Evolutionary conservation across 2,888 invertebrate species (phyloP), one percentile per base, ranked within the genome.

Genomic region (Cryptophagus acutangulus): DNA sequence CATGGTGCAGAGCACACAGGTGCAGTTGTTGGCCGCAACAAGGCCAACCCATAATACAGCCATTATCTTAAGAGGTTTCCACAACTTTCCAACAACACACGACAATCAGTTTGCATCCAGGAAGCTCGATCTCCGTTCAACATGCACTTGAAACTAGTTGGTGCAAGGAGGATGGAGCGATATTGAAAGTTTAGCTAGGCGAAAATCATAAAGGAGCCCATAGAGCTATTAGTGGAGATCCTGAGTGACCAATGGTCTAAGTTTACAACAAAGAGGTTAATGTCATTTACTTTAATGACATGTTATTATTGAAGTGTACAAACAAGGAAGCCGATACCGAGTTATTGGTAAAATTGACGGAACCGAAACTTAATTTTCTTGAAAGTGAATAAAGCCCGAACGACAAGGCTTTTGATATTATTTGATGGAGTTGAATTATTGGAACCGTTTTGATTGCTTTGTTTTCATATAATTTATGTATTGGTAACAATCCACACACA

Each of bases 31-130:
- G 52, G 54, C 54, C 56, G 42, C 52, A 55, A 56, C 58, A 57
- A 57, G 58, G 58, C 59, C 60, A 54, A 41, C 51, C 55, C 51
- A 51, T 62, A 63, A 61, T 59, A 57, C 51, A 51, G 57, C 59
- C 60, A 62, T 63, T 63, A 63, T 60, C 61, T 60, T 63, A 58
- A 62, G 61, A 61, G 61, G 57, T 59, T 60, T 51, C 49, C 53
- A 50, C 51, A 55, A 59, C 49, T 54, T 58, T 48, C 52, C 44
- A 42, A 46, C 45, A 38, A 48, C 41, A 48, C 43, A 47, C 47
- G 44, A 49, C 45, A n/a, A n/a, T n/a, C n/a, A n/a, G n/a, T n/a
- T n/a, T n/a, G n/a, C n/a, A n/a, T n/a, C n/a, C n/a, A n/a, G n/a
- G n/a, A n/a, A n/a, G n/a, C n/a, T n/a, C n/a, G n/a, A n/a, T n/a